Percentiles rank a stretch among this genome's conserved stretches.
These are phyloP conservation scores for Percopsis transmontana DNA, from an alignment of 2,113 vertebrate species.

Conservation along the genomic window DNA sequence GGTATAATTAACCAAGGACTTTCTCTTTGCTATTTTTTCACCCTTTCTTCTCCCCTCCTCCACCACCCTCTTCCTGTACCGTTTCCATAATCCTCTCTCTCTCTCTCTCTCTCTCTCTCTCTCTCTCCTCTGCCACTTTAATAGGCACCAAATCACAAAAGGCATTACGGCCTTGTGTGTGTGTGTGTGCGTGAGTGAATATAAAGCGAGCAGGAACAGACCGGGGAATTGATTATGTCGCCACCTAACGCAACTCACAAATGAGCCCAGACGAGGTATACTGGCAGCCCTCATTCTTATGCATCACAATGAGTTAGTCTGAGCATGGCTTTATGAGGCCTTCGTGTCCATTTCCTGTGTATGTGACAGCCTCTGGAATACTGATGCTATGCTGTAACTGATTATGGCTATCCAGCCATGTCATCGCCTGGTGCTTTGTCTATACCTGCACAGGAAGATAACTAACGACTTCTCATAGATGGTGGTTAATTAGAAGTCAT, in stretches of 20 bases:
- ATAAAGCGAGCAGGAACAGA: slow-evolving; percentile 6
- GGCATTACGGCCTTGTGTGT: slow-evolving; percentile 20
- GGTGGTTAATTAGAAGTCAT: background rate
- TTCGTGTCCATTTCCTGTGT: slow-evolving; percentile 27
- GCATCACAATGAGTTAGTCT: slow-evolving; percentile 21
- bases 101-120: background rate
- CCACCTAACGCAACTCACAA: slow-evolving; percentile 19
- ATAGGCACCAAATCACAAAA: slow-evolving; percentile 6
- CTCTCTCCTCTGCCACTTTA: background rate
- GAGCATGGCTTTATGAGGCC: slow-evolving; percentile 34
- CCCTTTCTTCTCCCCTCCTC: slow-evolving; percentile 11
- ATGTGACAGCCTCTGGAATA: slow-evolving; percentile 17
- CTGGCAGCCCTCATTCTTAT: slow-evolving; percentile 16
- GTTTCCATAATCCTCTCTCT: background rate
- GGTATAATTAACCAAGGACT: slow-evolving; percentile 32
- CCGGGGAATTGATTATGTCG: slow-evolving; percentile 22
- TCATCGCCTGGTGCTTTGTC: slow-evolving; percentile 20
- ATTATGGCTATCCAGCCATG: slow-evolving; percentile 12
- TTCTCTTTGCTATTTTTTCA: slow-evolving; percentile 5
- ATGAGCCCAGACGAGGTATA: slow-evolving; percentile 23
- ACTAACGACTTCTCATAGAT: slow-evolving; percentile 13
- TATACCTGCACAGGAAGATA: slow-evolving; percentile 6
- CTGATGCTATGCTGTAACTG: slow-evolving; percentile 17
- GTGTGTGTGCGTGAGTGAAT: slow-evolving; percentile 18
- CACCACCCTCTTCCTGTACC: too few relatives aligned